A percentile compares a stretch with the other conserved stretches of the same genome.
phyloP scores from a whole-genome alignment of 2,797 vertebrate genomes.

The Coregonus ussuriensis region DNA sequence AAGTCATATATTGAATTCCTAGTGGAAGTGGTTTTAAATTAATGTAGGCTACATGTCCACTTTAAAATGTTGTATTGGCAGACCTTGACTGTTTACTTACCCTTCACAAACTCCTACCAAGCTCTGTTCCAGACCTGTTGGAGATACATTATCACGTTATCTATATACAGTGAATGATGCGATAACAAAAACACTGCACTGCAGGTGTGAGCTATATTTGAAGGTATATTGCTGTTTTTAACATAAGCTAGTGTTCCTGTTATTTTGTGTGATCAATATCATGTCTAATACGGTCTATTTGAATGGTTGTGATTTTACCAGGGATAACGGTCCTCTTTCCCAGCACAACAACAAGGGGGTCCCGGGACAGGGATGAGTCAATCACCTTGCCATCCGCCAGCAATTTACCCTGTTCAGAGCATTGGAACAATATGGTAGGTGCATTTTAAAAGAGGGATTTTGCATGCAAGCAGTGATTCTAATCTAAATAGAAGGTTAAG shows the following conservation, averaged over 20 bases:
- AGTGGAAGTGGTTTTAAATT: not conserved
- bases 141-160: conserved; percentile 19
- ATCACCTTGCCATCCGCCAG: conserved; percentile 86
- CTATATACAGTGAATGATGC: conserved; percentile 26
- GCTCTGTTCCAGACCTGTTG: conserved; percentile 91
- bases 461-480: not conserved
- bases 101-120: conserved; percentile 93
- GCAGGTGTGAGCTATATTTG: too few relatives aligned
- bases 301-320: conserved; percentile 70
- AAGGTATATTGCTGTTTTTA: not conserved
- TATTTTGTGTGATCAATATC: not conserved
- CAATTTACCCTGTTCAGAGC: conserved; percentile 82
- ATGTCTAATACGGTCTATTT: not conserved
- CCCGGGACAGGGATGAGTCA: conserved; percentile 88
- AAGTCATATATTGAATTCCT: not conserved
- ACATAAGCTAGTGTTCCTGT: not conserved
- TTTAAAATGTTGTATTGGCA: not conserved
- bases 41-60: not conserved
- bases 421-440: not conserved
- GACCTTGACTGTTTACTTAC: conserved; percentile 71
- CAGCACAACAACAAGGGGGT: conserved; percentile 93
- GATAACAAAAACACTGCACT: not conserved
- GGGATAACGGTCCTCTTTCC: conserved; percentile 93
- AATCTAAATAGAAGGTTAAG: not conserved
- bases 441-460: not conserved